A percentile compares a stretch with the other conserved stretches of the same genome.
Evolutionary conservation across 2,113 vertebrate genomes (phyloP).

Genomic region (Lasiurus borealis): DNA sequence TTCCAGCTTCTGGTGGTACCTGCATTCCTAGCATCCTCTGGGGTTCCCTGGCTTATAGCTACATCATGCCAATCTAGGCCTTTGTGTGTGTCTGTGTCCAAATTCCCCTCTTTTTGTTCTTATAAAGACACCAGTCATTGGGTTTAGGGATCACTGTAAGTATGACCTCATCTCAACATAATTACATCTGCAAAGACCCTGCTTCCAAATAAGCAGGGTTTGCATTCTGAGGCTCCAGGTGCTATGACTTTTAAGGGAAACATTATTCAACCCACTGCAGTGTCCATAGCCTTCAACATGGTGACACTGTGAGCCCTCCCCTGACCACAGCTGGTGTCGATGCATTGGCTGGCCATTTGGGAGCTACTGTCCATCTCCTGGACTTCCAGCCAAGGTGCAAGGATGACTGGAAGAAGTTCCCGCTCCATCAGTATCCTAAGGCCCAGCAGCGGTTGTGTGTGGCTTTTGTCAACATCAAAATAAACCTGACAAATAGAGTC

Average conservation of each 20-base stretch:
- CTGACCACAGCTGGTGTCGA: accelerated
- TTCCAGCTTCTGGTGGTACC: background rate
- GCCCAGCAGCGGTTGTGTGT: background rate
- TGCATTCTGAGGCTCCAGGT: background rate
- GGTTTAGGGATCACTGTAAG: background rate
- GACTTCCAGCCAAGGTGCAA: background rate
- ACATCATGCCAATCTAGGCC: background rate
- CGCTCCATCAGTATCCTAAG: background rate
- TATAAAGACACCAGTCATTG: background rate
- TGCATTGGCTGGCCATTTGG: background rate
- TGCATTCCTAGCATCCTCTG: too few species aligned
- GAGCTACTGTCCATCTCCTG: background rate
- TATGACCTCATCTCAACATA: background rate
- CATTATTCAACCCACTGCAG: background rate
- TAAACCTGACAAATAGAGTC: constrained; percentile 54
- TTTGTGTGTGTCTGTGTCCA: background rate
- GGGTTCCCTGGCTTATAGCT: background rate
- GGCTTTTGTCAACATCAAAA: constrained; percentile 45
- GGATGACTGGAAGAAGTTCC: background rate
- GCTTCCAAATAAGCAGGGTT: background rate
- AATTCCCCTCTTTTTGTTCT: background rate
- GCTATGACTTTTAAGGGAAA: background rate
- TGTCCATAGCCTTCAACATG: background rate
- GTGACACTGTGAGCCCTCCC: background rate
- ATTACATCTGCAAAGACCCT: background rate